Base-by-base conservation (phyloP, 35 echinoderm and acorn worm species). In the Apostichopus parvimensis region DNA sequence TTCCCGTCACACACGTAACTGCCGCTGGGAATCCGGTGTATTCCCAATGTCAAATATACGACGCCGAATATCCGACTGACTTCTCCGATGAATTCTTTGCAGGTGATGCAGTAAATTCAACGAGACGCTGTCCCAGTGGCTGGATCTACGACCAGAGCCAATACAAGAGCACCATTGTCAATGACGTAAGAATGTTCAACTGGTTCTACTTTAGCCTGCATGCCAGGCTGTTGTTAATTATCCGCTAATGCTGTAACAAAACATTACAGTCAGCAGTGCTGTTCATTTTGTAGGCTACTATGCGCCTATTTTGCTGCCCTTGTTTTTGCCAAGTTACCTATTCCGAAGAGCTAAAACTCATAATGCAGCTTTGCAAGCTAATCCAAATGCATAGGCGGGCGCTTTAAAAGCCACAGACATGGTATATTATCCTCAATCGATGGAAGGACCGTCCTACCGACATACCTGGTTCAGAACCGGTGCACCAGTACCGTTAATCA, bases 81-180 rank as follows among this genome's bases (percentile, higher is more conserved):
- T 66, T 28, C 4, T 73, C 60, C 6, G 86, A 88, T 26, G 60
- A 14, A 4, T 88, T 34, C 18, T 88, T 24, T 57, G 62, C 64
- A 18, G 53, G 61, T 28, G 34, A 20, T 9, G 71, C 45, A 4
- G 10, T 22, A 8, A 88, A 88, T 28, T 72, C 60, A 72, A 88
- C 86, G 12, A 54, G 15, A 57, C 11, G 20, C 53, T 91, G 89
- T 57, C 14, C 17, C 18, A 28, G 79, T 11, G 89, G 89, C 55
- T 91, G 89, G 89, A 66, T 78, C 12, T 91, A 79, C 22, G 89
- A 91, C 54, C 52, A 59, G 12, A 91, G 89, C 57, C 89, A 91
- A 73, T 91, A 91, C 61, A 52, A 25, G 10, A 77, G 15, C 34
- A 78, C 89, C 4, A 53, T 79, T 4, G 77, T 91, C 7, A 91